These are phyloP conservation scores for Bradypus variegatus DNA, from an alignment of 2,797 vertebrate genomes.

Conservation along the genomic window DNA sequence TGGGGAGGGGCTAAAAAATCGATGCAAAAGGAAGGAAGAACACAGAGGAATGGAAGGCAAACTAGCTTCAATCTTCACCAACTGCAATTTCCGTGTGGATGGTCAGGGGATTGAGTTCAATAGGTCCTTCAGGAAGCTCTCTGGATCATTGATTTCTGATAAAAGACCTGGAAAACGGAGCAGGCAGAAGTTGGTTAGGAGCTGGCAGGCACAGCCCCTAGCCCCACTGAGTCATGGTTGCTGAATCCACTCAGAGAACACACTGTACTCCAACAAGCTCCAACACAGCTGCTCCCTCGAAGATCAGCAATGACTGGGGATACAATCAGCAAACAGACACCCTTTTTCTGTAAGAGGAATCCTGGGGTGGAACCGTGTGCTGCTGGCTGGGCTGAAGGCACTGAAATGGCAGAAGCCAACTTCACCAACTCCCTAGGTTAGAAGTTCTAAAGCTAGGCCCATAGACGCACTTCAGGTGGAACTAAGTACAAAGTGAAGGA, in stretches of 20 bases:
- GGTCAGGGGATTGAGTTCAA: conserved; percentile 94
- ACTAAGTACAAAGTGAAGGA: rapidly evolving
- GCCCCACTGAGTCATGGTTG: neutral
- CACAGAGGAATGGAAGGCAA: conserved; percentile 61
- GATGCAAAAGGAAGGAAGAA: conserved; percentile 55
- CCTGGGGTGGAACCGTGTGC: neutral
- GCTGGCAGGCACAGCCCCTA: neutral
- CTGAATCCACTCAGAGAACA: neutral
- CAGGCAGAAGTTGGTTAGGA: neutral
- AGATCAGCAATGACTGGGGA: neutral
- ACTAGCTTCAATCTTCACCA: conserved; percentile 53
- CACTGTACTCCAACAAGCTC: neutral
- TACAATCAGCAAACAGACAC: neutral
- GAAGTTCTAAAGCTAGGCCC: neutral
- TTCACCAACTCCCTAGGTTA: neutral
- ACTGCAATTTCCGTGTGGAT: neutral
- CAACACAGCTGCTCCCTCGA: rapidly evolving
- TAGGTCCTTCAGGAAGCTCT: conserved; percentile 93
- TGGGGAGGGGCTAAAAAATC: conserved; percentile 22
- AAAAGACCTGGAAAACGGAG: conserved; percentile 83
- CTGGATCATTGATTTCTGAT: conserved; percentile 88
- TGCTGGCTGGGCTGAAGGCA: neutral
- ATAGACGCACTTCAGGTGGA: neutral
- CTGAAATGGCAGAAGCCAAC: neutral
- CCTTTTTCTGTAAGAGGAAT: neutral